A percentile compares a stretch with the other conserved stretches of the same genome.
Evolutionary conservation across 1,140 invertebrate species (phyloP).

Genomic region (Acyrthosiphon pisum): DNA sequence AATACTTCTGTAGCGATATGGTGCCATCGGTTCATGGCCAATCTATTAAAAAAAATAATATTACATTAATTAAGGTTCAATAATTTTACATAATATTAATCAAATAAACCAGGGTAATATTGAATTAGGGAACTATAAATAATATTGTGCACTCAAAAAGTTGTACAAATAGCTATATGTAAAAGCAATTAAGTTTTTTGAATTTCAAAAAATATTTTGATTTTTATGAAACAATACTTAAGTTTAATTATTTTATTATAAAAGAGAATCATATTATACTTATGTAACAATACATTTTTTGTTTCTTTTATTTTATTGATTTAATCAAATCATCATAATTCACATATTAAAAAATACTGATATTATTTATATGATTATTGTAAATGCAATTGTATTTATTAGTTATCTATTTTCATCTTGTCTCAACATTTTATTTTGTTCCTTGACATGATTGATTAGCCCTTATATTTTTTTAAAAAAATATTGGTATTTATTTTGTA

Average conservation of each 20-base stretch:
- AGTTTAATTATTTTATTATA: background rate
- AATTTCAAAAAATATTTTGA: background rate
- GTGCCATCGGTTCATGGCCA: constrained; percentile 84
- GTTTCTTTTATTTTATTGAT: no score
- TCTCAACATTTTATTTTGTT: no score
- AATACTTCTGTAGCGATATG: constrained; percentile 75
- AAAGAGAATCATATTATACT: no score
- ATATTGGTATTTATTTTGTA: no score
- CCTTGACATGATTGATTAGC: no score
- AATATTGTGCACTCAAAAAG: background rate
- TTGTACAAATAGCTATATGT: background rate
- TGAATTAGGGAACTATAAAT: background rate
- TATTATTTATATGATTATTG: no score
- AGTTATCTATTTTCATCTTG: no score
- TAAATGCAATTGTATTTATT: no score
- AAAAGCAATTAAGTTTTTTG: background rate
- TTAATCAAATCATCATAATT: no score
- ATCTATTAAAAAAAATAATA: constrained; percentile 67
- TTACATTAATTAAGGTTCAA: background rate
- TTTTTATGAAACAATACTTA: background rate
- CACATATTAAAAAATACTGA: no score
- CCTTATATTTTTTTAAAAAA: no score
- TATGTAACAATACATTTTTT: no score
- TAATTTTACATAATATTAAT: background rate
- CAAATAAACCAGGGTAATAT: background rate